A percentile compares a stretch with the other conserved stretches of the same genome.
These are phyloP conservation scores for Colletes gigas DNA, from an alignment of 1,140 invertebrate genomes.

Conservation along the genomic window DNA sequence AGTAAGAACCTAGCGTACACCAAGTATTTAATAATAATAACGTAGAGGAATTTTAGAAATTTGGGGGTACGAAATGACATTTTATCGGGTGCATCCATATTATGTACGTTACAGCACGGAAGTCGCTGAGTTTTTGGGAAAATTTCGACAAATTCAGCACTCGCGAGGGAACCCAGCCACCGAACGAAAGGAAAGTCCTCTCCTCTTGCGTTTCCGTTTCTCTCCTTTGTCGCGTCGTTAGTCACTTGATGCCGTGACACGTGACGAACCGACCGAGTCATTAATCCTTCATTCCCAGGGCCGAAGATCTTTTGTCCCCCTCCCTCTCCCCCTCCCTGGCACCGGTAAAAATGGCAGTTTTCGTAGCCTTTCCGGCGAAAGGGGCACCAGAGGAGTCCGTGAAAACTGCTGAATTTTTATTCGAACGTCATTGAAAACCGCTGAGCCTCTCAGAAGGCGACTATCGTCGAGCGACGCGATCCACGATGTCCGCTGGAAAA, in stretches of 20 bases:
- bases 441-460: neutral
- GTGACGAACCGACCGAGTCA: conserved; percentile 62
- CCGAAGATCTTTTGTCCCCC: conserved; percentile 53
- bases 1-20: no score
- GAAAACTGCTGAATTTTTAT: conserved; percentile 50
- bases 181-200: conserved; percentile 36
- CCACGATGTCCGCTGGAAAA: conserved; percentile 7
- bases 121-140: no score
- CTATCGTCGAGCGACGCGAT: neutral
- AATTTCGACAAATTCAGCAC: no score
- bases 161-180: no score
- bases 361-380: neutral
- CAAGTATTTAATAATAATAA: no score
- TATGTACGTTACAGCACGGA: no score
- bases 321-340: neutral
- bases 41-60: no score
- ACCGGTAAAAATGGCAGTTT: conserved; percentile 40
- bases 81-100: no score
- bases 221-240: conserved; percentile 60
- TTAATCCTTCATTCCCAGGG: conserved; percentile 51
- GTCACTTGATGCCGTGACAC: conserved; percentile 60
- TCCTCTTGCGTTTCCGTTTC: conserved; percentile 45
- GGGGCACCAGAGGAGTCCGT: conserved; percentile 6
- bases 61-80: no score
- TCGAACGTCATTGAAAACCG: conserved; percentile 22